Conservation (phyloP, 2,797 vertebrate species). For the Macropus fuliginosus region DNA sequence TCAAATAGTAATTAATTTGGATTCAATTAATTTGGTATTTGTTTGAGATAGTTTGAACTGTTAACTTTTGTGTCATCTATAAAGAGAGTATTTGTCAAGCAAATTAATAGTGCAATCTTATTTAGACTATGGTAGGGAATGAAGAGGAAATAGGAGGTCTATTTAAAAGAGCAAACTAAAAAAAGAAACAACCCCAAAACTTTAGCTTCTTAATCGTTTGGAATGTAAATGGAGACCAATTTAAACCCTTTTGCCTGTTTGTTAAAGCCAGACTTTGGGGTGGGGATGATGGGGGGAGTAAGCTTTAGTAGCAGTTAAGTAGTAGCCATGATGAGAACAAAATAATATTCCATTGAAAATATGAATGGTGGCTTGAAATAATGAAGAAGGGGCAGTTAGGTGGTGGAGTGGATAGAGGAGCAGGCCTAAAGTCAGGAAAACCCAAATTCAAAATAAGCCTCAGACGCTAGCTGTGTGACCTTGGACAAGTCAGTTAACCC, state of each 20-base stretch:
- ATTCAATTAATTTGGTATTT: constrained; percentile 43
- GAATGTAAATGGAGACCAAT: neutral
- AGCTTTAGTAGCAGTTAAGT: neutral
- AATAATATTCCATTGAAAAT: neutral
- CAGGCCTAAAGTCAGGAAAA: neutral
- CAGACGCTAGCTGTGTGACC: neutral
- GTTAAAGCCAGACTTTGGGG: neutral
- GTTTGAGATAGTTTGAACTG: neutral
- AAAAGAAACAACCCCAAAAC: neutral
- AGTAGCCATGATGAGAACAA: neutral
- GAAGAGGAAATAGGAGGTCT: neutral
- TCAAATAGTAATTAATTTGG: constrained; percentile 16
- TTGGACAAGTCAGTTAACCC: neutral
- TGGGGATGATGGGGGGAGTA: neutral
- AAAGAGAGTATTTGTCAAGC: neutral
- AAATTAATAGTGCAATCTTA: neutral
- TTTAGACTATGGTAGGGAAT: neutral
- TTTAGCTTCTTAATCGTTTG: neutral
- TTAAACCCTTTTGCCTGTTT: neutral
- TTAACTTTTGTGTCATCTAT: constrained; percentile 13
- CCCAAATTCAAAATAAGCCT: neutral
- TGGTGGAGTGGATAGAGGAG: neutral
- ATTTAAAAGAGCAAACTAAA: neutral
- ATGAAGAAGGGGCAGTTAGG: neutral
- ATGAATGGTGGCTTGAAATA: neutral